Conservation (phyloP, 2,113 vertebrate species). For the Eleginops maclovinus region DNA sequence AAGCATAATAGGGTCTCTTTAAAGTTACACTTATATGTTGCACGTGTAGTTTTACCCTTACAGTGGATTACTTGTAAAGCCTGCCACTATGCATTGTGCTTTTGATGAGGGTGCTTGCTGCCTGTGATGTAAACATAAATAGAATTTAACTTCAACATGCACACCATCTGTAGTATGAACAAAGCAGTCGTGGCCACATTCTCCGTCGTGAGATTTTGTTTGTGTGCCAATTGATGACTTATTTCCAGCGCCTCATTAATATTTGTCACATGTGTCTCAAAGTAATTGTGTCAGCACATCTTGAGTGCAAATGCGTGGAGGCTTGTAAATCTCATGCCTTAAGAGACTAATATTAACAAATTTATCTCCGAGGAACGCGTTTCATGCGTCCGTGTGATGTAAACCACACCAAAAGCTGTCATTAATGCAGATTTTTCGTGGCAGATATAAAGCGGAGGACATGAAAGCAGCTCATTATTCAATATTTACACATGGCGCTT, state of each 20-base stretch:
- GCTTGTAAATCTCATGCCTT: slow-evolving; percentile 71
- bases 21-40: not conserved
- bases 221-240: slow-evolving; percentile 47
- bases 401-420: slow-evolving; percentile 83
- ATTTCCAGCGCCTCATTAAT: slow-evolving; percentile 59
- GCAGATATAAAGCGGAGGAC: slow-evolving; percentile 74
- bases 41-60: not conserved
- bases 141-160: slow-evolving; percentile 4
- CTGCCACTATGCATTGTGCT: not conserved
- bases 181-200: not conserved
- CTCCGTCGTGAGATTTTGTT: slow-evolving; percentile 14
- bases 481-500: slow-evolving; percentile 82
- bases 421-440: slow-evolving; percentile 71
- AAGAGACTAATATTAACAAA: slow-evolving; percentile 79
- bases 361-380: slow-evolving; percentile 72
- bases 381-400: slow-evolving; percentile 75
- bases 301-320: slow-evolving; percentile 74
- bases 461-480: slow-evolving; percentile 82
- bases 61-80: not conserved
- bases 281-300: slow-evolving; percentile 73
- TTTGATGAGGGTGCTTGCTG: slow-evolving; percentile 1
- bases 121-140: slow-evolving; percentile 20
- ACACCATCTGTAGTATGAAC: slow-evolving; percentile 22
- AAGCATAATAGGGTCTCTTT: no score
- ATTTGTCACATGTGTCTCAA: slow-evolving; percentile 65